Evolutionary conservation across 2,113 vertebrate genomes (phyloP), one percentile per base, ranked within the genome.

Genomic region (Ageneiosus marmoratus): DNA sequence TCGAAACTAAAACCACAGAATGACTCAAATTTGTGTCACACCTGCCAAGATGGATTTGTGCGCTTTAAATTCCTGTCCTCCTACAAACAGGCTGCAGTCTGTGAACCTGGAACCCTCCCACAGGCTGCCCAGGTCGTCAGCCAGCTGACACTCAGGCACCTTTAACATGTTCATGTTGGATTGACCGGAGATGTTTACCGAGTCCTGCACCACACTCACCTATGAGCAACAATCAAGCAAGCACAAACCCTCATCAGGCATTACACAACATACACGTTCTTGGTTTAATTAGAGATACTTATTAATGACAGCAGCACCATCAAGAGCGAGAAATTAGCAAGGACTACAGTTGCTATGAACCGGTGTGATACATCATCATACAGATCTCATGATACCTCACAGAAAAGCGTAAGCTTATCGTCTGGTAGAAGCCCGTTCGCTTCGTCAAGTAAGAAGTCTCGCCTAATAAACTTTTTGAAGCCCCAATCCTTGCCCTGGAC

Each of bases 91-190:
- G 56, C 96, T 98, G 90, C 98, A 99, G 91, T 99, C 98, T 0
- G 97, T 99, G 93, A 99, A 99, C 81, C 97, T 95, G 0, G 97
- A 98, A 80, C 97, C 98, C 91, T 99, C 98, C 98, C 97, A 99
- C 44, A 99, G 92, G 46, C 96, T 97, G 34, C 98, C 98, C 86
- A 99, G 86, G 87, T 99, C 98, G 9, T 99, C 98, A 0, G 97
- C 96, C 90, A 99, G 90, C 69, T 97, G 95, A 88, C 98, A 99
- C 89, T 99, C 98, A 0, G 98, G 98, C 15, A 99, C 98, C 93
- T 99, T 99, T 89, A 99, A 96, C 97, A 98, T 98, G 89, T 99
- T 99, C 96, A 98, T 98, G 56, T 97, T 98, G 87, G 98, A 98
- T 93, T 99, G 98, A 4, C 97, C 98, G 0, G 98, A 99, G 90